Evolutionary conservation across 1,140 invertebrate genomes (phyloP), one percentile per base, ranked within the genome.

Genomic region (Stegodyphus mimosarum): DNA sequence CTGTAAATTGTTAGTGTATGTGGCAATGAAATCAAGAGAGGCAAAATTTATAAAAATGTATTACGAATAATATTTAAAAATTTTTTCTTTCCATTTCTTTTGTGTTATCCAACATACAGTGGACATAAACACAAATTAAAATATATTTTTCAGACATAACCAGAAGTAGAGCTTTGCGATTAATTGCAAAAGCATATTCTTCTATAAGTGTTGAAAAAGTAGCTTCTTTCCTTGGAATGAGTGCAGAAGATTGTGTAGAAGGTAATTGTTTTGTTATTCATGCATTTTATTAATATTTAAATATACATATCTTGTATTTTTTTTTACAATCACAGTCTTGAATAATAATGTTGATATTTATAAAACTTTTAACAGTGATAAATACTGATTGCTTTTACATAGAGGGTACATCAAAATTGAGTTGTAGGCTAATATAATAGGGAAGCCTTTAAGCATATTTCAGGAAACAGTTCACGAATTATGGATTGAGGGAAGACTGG

Each of bases 101-200:
- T 33, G 3, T 33, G 33, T 33, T 33, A 33, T 33, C 33, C 33
- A 33, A 3, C 33, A 33, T 33, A 33, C 3, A 33, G 3, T 33
- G 33, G 33, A 3, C 33, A 33, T 33, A 33, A 33, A 33, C 3
- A 33, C 33, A 33, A 33, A 33, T 33, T 33, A 33, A 33, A 33
- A 33, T 33, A 33, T 33, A 33, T 33, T 88, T 92, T 93, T 55
- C 90, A 96, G 95, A 95, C 88, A 93, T 93, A 88, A 93, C 95
- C n/a, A 91, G 94, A 85, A 93, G 94, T 89, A 91, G 95, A 89
- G 94, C 94, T 7, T 91, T 96, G 67, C 92, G 93, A 79, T 91
- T 97, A 74, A 94, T 97, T 84, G 93, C 93, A 2, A 93, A 94
- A 86, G 95, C 95, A 5, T 97, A 97, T 89, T 95, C 95, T 9